Evolutionary conservation across 2,888 invertebrate species (phyloP).

Genomic region (Netelia melanura): DNA sequence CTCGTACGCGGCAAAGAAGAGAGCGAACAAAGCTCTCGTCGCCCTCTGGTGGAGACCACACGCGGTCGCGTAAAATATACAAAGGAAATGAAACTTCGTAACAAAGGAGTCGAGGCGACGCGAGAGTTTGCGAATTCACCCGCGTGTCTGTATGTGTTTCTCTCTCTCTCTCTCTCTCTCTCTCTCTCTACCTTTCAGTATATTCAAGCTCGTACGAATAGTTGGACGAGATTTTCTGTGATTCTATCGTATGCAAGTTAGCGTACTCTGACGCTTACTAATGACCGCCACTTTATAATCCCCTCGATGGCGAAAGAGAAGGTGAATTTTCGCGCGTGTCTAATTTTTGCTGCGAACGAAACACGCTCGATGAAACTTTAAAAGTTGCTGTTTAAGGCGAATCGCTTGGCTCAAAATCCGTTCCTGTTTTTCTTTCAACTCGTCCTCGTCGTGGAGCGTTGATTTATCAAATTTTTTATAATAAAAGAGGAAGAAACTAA

Average conservation of each 20-base stretch:
- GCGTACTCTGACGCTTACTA: slow-evolving; percentile 25
- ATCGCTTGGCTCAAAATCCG: too few species aligned
- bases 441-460: too few species aligned
- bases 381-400: too few species aligned
- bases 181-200: not conserved
- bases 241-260: slow-evolving; percentile 26
- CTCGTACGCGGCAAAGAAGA: slow-evolving; percentile 22
- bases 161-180: too few species aligned
- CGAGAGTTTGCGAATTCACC: slow-evolving; percentile 3
- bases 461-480: too few species aligned
- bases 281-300: slow-evolving; percentile 44
- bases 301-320: slow-evolving; percentile 31
- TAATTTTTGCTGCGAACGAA: not conserved
- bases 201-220: not conserved
- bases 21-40: slow-evolving; percentile 45
- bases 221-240: slow-evolving; percentile 17
- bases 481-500: too few species aligned
- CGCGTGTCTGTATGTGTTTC: not conserved
- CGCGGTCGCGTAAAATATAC: not conserved
- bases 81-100: slow-evolving; percentile 1
- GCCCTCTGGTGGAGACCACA: not conserved
- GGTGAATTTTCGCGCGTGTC: not conserved
- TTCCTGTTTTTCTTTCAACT: too few species aligned
- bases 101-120: slow-evolving; percentile 6
- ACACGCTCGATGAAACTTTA: too few species aligned